Evolutionary conservation across 1,140 invertebrate genomes (phyloP).

Genomic region (Listronotus bonariensis): DNA sequence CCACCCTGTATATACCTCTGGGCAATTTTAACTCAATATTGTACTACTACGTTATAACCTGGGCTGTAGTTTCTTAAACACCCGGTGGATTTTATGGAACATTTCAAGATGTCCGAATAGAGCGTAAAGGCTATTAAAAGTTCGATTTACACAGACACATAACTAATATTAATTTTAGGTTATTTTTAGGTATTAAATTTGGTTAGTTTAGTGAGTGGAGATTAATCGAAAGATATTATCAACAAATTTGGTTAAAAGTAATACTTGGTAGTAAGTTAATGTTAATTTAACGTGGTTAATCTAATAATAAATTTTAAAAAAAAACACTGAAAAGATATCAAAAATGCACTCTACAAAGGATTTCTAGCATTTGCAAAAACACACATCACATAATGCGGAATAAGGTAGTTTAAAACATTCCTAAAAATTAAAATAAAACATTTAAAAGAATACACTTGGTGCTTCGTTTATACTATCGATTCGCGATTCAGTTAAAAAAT

Average conservation of each 20-base stretch:
- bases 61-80: no score
- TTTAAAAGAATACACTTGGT: not conserved
- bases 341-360: no score
- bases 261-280: conserved; percentile 41
- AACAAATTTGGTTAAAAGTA: conserved; percentile 5
- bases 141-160: not conserved
- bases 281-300: conserved; percentile 49
- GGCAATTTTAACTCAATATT: no score
- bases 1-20: no score
- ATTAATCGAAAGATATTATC: conserved; percentile 7
- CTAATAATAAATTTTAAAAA: conserved; percentile 12
- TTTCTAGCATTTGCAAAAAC: not conserved
- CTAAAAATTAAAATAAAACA: conserved; percentile 13
- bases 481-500: no score
- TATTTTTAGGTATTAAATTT: conserved; percentile 15
- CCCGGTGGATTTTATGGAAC: no score
- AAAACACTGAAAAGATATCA: not conserved
- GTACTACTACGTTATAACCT: no score
- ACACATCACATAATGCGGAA: conserved; percentile 11
- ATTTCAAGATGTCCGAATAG: no score
- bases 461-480: no score
- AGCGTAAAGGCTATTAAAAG: no score
- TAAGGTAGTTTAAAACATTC: not conserved
- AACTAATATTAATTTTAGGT: conserved; percentile 10
- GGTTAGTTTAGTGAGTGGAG: conserved; percentile 14